Evolutionary conservation across 2,888 invertebrate species (phyloP).

Genomic region (Tuta absoluta): DNA sequence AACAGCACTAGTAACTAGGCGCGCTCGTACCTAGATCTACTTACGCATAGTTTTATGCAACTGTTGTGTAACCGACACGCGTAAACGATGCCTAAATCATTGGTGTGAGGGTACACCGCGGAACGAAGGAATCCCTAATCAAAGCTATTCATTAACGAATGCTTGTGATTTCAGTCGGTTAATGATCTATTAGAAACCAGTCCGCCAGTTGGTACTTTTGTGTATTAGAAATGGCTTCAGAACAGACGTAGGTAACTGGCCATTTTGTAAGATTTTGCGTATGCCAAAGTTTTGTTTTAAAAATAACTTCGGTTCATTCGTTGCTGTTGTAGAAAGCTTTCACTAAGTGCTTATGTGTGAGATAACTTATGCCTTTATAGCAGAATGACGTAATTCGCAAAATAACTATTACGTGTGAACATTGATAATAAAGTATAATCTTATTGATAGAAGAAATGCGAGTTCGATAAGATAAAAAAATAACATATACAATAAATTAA

Average conservation of each 20-base stretch:
- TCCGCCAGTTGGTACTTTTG: background rate
- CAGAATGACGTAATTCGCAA: too few species aligned
- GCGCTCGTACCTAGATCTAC: background rate
- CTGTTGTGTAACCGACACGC: constrained; percentile 36
- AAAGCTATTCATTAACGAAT: constrained; percentile 17
- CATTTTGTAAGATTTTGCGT: too few species aligned
- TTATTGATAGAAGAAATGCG: background rate
- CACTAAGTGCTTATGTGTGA: too few species aligned
- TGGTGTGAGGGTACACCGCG: constrained; percentile 7
- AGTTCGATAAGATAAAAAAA: background rate
- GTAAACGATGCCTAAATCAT: constrained; percentile 23
- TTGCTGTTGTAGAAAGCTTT: too few species aligned
- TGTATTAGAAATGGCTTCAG: too few species aligned
- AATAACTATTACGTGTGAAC: too few species aligned
- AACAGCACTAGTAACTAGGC: constrained; percentile 28
- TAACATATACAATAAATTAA: background rate
- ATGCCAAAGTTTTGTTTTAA: too few species aligned
- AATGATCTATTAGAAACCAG: constrained; percentile 9
- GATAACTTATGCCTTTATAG: too few species aligned
- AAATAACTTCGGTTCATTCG: too few species aligned
- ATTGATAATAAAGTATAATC: background rate
- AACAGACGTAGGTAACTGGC: too few species aligned
- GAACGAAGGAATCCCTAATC: constrained; percentile 13
- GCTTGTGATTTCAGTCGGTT: constrained; percentile 13
- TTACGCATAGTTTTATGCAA: constrained; percentile 31